Percentiles rank a stretch among this genome's conserved stretches.
Conservation (phyloP, 2,888 invertebrate genomes). For the Eupithecia vulgata region DNA sequence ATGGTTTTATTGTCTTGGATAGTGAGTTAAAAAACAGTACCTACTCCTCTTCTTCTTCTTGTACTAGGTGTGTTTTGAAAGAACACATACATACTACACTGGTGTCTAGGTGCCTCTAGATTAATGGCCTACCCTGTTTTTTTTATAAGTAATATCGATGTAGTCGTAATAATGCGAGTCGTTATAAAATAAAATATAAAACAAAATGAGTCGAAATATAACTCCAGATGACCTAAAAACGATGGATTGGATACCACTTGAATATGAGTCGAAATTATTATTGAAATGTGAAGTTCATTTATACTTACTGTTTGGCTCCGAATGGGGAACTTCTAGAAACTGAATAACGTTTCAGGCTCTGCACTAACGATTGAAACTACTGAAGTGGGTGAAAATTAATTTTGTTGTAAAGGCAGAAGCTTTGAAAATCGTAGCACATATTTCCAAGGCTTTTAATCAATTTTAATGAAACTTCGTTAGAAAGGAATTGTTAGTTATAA, state of each 20-base stretch:
- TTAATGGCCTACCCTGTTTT: neutral
- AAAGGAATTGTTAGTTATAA: neutral
- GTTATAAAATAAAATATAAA: too few relatives aligned
- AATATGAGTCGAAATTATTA: neutral
- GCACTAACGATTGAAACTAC: neutral
- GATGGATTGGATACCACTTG: neutral
- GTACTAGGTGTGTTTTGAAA: too few relatives aligned
- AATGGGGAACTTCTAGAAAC: neutral
- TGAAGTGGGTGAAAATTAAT: neutral
- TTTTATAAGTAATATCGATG: neutral
- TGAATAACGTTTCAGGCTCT: neutral
- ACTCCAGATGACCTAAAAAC: neutral
- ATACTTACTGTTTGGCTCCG: neutral
- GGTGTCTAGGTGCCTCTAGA: neutral
- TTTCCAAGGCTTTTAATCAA: neutral
- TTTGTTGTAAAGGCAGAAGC: neutral
- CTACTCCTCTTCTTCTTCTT: too few relatives aligned
- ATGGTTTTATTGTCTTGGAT: too few relatives aligned
- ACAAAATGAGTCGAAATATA: neutral
- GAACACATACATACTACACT: too few relatives aligned
- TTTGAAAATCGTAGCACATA: neutral
- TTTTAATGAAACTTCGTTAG: neutral
- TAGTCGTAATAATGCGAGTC: too few relatives aligned
- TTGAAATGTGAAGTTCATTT: neutral
- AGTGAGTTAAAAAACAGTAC: too few relatives aligned